Base-by-base conservation (phyloP, 1,140 invertebrate species). In the Piezodorus guildinii region DNA sequence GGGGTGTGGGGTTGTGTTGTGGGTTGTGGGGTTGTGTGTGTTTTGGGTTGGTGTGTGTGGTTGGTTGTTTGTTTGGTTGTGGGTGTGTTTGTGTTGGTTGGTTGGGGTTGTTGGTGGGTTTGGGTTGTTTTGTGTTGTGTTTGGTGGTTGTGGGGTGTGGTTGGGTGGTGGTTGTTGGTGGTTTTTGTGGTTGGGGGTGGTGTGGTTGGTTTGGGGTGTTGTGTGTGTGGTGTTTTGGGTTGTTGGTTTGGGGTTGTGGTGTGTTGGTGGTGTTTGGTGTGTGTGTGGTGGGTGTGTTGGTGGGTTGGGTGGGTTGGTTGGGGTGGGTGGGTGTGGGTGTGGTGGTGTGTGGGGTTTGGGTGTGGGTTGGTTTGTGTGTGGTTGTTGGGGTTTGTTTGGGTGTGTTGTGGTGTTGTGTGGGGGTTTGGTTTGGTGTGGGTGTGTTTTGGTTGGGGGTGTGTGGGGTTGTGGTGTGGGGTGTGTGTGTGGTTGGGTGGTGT, bases 221-320 rank as follows among this genome's bases (percentile, higher is more conserved):
- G 44, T 45, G 44, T 45, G 44, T 45, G 44, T 10, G 44, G 10
- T 10, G 10, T 45, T 45, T 10, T 10, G 10, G 44, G 10, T 10
- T 10, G 44, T 45, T 10, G 10, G 44, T 45, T 10, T 45, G 44
- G 10, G 44, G 44, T 45, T 10, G 10, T 10, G 44, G 10, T 45
- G 44, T 45, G 44, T 45, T 45, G 52, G 52, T 54, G 15, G 52
- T 54, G 52, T n/a, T 10, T 15, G 52, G 52, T 54, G 52, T n/a
- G 52, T 54, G 52, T 54, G 52, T 54, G 52, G 21, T 15, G 10
- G 52, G 12, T 15, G 52, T 54, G 52, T 54, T 10, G 15, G 52
- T n/a, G 52, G 12, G 52, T 54, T 10, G 10, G 52, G 52, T 15
- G 52, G 15, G 52, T 54, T 12, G 12, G 21, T 15, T 10, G 12